phyloP scores from a whole-genome alignment of 2,113 vertebrate genomes.

The Manacus vitellinus region DNA sequence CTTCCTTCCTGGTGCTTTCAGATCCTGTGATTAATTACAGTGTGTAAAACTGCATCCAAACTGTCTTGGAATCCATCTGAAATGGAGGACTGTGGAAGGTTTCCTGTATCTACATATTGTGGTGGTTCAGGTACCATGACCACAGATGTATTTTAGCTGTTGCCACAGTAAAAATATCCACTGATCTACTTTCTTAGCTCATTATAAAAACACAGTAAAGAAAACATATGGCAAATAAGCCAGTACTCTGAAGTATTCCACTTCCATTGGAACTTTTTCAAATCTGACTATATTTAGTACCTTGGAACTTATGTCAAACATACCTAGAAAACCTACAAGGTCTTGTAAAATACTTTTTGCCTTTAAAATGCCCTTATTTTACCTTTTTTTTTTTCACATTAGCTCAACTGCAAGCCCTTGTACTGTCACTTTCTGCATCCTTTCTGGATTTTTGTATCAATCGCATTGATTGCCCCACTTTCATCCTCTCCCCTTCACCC shows the following conservation, averaged over 20 bases:
- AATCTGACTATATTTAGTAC: background rate
- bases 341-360: background rate
- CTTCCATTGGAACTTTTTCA: background rate
- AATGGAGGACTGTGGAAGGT: background rate
- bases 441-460: background rate
- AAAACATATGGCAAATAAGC: background rate
- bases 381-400: background rate
- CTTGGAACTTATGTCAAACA: background rate
- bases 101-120: background rate
- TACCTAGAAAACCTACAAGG: background rate
- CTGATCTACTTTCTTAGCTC: background rate
- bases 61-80: background rate
- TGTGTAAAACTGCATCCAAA: background rate
- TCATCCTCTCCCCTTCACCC: background rate
- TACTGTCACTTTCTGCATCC: background rate
- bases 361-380: conserved; percentile 12
- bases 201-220: background rate
- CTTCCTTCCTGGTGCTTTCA: background rate
- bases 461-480: background rate
- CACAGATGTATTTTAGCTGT: background rate
- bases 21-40: background rate
- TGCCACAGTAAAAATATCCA: background rate
- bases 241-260: background rate
- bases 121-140: background rate
- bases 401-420: background rate